Conservation (phyloP, 2,888 invertebrate genomes). For the Cheilosia soror region DNA sequence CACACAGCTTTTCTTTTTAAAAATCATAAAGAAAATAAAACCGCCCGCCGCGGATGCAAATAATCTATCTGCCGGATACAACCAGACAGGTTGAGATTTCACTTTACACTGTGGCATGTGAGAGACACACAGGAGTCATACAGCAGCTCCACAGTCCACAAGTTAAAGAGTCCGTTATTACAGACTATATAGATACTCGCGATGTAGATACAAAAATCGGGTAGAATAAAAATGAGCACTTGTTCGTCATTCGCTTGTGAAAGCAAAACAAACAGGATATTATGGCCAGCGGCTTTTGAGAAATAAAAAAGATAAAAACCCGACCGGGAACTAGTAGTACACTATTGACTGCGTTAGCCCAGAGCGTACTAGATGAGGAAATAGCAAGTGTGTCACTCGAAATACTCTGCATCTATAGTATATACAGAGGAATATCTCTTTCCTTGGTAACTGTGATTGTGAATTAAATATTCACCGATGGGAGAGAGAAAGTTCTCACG, state of each 20-base stretch:
- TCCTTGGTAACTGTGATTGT: neutral
- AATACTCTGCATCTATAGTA: conserved; percentile 26
- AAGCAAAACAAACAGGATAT: conserved; percentile 42
- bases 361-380: conserved; percentile 37
- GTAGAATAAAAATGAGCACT: conserved; percentile 5
- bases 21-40: conserved; percentile 29
- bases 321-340: conserved; percentile 41
- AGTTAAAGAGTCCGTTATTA: conserved; percentile 44
- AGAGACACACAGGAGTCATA: conserved; percentile 56
- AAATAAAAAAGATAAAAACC: conserved; percentile 1
- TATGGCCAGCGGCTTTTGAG: neutral
- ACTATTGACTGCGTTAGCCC: conserved; percentile 41
- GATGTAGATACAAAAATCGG: conserved; percentile 10
- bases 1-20: conserved; percentile 44
- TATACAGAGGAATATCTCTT: conserved; percentile 14
- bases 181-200: conserved; percentile 3
- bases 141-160: conserved; percentile 7
- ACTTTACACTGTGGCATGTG: conserved; percentile 56
- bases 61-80: conserved; percentile 70
- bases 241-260: conserved; percentile 27
- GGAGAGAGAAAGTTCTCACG: conserved; percentile 43
- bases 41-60: conserved; percentile 67
- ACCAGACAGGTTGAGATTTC: conserved; percentile 74
- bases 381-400: conserved; percentile 18
- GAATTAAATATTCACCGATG: conserved; percentile 31